Evolutionary conservation across 2,888 invertebrate genomes (phyloP), one percentile per base, ranked within the genome.

Genomic region (Gryllus longicercus): DNA sequence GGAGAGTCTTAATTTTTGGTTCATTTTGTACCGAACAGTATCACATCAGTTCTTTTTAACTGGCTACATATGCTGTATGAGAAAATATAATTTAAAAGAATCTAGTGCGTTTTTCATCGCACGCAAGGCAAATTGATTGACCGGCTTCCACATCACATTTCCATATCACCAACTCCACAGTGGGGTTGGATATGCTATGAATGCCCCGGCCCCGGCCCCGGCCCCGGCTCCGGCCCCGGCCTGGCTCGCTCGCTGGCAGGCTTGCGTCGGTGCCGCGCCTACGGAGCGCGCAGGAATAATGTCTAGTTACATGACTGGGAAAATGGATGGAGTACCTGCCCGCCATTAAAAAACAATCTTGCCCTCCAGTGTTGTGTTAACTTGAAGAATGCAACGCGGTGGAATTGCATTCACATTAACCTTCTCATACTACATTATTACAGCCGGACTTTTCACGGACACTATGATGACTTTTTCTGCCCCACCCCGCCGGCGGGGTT

Each of bases 301-400:
- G 63, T 63, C 63, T 63, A 63, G 63, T 63, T 63, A 63, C 63
- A 63, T 63, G 63, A 63, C 63, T 63, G 63, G n/a, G 63, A 63
- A 63, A 63, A 63, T 63, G 63, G 63, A 63, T 63, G 63, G 14
- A 63, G 63, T 63, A 63, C 63, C n/a, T 14, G 63, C 10, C 63
- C 63, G n/a, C 63, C 63, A 63, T 63, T 63, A 63, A 63, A 63
- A 63, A 63, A 63, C 63, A 63, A 63, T 63, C 63, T 63, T 63
- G 63, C 63, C 63, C 63, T 63, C 14, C 63, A 63, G 63, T 63
- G 63, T 63, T 63, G 63, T 63, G 63, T 63, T 63, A 63, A 63
- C 63, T 63, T 63, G 63, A 63, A 63, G 63, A 63, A 63, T 63
- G 63, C 63, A 63, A 63, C 63, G 63, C 63, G 63, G 16, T 16